Percentiles rank a stretch among this genome's conserved stretches.
Evolutionary conservation across 30 jellyfish, hydroid and myxozoan species (phyloP).

Genomic region (Chrysaora quinquecirrha): DNA sequence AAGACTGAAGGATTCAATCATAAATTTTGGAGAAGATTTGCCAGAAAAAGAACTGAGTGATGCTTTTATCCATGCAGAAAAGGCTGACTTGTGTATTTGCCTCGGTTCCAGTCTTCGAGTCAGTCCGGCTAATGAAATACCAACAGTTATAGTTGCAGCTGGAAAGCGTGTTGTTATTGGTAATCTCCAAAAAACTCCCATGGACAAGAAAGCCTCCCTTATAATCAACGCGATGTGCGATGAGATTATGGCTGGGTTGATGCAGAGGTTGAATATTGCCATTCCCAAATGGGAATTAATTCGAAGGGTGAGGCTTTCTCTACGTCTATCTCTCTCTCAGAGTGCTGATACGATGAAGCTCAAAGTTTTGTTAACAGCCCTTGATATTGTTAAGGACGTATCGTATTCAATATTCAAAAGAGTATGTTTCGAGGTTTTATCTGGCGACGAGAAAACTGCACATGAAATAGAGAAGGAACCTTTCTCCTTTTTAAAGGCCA

Average conservation of each 20-base stretch:
- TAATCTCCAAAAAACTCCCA: constrained; percentile 85
- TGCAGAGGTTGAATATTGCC: constrained; percentile 63
- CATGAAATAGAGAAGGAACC: constrained; percentile 61
- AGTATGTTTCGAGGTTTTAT: constrained; percentile 11
- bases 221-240: constrained; percentile 89
- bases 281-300: constrained; percentile 84
- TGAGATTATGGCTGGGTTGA: constrained; percentile 69
- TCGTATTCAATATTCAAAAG: constrained; percentile 71
- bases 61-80: constrained; percentile 69
- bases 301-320: constrained; percentile 50
- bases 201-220: constrained; percentile 52
- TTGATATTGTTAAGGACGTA: constrained; percentile 39
- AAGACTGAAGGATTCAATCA: constrained; percentile 73
- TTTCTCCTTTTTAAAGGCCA: constrained; percentile 3
- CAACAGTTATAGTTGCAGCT: constrained; percentile 51
- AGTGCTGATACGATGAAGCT: neutral
- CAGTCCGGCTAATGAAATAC: constrained; percentile 89
- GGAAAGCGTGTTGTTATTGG: constrained; percentile 74
- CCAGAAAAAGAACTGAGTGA: constrained; percentile 60
- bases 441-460: neutral
- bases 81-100: constrained; percentile 86
- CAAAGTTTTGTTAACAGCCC: constrained; percentile 31
- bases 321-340: neutral
- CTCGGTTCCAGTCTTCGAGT: constrained; percentile 93
- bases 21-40: constrained; percentile 84